A percentile compares a stretch with the other conserved stretches of the same genome.
Evolutionary conservation across 2,888 invertebrate genomes (phyloP).

Genomic region (Rotaria magnacalcarata): DNA sequence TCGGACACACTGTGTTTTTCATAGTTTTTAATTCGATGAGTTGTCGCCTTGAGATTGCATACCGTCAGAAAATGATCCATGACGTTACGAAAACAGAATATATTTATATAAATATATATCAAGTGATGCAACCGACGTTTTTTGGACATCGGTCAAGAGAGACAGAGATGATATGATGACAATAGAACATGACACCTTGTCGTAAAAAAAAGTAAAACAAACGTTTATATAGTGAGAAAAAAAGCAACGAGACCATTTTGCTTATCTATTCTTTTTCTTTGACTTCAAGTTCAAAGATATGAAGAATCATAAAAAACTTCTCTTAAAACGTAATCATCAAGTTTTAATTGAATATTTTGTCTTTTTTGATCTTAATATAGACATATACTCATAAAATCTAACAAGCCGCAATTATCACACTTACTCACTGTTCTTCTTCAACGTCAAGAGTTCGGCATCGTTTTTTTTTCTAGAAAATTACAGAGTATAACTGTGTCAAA

Average conservation of each 20-base stretch:
- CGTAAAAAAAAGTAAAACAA: not conserved
- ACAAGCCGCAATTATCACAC: constrained; percentile 11
- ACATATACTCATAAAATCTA: constrained; percentile 14
- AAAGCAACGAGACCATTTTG: not conserved
- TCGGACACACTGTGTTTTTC: not conserved
- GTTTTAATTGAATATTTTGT: not conserved
- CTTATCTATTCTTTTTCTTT: not conserved
- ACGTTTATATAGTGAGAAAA: not conserved
- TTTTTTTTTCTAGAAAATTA: not conserved
- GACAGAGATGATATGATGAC: not conserved
- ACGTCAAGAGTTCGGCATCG: constrained; percentile 5
- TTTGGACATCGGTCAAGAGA: not conserved
- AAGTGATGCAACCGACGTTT: not conserved
- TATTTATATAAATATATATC: not conserved
- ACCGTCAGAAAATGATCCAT: not conserved
- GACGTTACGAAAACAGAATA: not conserved
- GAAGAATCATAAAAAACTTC: constrained; percentile 14
- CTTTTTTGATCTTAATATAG: constrained; percentile 8
- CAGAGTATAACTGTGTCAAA: constrained; percentile 17
- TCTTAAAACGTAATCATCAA: constrained; percentile 10
- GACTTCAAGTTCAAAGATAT: not conserved
- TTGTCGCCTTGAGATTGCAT: not conserved
- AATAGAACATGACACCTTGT: constrained; percentile 5
- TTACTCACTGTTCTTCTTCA: constrained; percentile 8
- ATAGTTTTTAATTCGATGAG: not conserved